These are phyloP conservation scores for Suricata suricatta DNA, from an alignment of 2,113 vertebrate genomes.

Conservation along the genomic window DNA sequence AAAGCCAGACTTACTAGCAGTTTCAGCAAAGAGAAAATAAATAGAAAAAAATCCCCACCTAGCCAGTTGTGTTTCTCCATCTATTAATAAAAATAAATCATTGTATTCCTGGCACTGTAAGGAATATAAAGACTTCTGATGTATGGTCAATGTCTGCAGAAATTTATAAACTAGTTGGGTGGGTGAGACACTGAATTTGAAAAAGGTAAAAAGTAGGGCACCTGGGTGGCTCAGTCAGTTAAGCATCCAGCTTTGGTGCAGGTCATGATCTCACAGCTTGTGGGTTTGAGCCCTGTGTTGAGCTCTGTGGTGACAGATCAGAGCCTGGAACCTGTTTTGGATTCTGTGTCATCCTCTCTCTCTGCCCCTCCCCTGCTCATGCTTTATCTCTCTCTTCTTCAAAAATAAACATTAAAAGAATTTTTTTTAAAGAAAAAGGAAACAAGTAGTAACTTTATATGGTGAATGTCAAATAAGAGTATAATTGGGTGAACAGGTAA, in stretches of 20 bases:
- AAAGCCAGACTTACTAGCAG: background rate
- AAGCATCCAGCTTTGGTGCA: too few relatives aligned
- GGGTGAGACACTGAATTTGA: background rate
- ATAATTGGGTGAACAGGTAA: background rate
- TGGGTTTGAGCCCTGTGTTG: too few relatives aligned
- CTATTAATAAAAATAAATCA: slow-evolving; percentile 38
- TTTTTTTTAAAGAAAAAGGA: background rate
- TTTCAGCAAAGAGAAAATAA: slow-evolving; percentile 1
- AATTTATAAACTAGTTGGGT: background rate
- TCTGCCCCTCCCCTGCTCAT: too few relatives aligned
- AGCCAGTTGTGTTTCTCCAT: background rate
- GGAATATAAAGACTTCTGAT: background rate
- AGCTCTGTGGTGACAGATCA: too few relatives aligned
- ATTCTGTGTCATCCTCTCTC: too few relatives aligned
- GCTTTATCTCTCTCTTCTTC: too few relatives aligned
- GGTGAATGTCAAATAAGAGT: background rate
- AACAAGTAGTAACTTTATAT: background rate
- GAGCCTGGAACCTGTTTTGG: too few relatives aligned
- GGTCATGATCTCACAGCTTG: too few relatives aligned
- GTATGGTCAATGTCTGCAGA: background rate
- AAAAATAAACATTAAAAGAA: too few relatives aligned
- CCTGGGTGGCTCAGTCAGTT: too few relatives aligned
- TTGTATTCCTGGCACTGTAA: background rate
- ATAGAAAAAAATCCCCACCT: background rate
- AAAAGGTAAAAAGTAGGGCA: background rate